These are phyloP conservation scores for Ornithoptera alexandrae DNA, from an alignment of 2,888 invertebrate species.

Conservation along the genomic window DNA sequence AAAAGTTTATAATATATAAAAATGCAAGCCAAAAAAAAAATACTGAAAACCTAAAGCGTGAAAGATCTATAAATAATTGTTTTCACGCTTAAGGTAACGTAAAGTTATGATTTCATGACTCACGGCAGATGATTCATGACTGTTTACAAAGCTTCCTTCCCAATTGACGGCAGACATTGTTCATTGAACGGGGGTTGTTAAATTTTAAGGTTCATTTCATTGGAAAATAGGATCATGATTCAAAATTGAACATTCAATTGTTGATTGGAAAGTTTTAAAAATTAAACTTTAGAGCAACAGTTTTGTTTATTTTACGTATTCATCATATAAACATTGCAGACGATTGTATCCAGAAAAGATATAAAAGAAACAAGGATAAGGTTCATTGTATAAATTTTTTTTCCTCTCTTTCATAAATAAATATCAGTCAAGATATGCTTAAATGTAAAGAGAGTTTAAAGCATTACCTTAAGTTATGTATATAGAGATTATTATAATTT, in stretches of 20 bases:
- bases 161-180: conserved; percentile 9
- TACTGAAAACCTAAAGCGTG: conserved; percentile 5
- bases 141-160: conserved; percentile 9
- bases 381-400: too few species aligned
- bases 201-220: conserved; percentile 5
- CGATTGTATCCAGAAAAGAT: too few species aligned
- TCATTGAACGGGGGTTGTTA: conserved; percentile 5
- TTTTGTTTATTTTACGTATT: background rate
- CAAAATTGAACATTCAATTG: background rate
- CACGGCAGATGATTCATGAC: conserved; percentile 12
- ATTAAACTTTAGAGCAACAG: background rate
- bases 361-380: too few species aligned
- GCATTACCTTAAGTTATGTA: too few species aligned
- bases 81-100: conserved; percentile 17
- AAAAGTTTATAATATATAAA: background rate
- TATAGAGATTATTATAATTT: too few species aligned
- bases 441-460: too few species aligned
- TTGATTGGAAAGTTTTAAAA: background rate
- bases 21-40: background rate
- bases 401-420: too few species aligned
- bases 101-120: background rate
- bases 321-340: background rate
- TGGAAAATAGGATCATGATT: background rate
- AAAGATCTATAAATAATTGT: conserved; percentile 27
- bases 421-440: too few species aligned